Evolutionary conservation across 1,140 invertebrate genomes (phyloP), one percentile per base, ranked within the genome.

Genomic region (Chionoecetes opilio): DNA sequence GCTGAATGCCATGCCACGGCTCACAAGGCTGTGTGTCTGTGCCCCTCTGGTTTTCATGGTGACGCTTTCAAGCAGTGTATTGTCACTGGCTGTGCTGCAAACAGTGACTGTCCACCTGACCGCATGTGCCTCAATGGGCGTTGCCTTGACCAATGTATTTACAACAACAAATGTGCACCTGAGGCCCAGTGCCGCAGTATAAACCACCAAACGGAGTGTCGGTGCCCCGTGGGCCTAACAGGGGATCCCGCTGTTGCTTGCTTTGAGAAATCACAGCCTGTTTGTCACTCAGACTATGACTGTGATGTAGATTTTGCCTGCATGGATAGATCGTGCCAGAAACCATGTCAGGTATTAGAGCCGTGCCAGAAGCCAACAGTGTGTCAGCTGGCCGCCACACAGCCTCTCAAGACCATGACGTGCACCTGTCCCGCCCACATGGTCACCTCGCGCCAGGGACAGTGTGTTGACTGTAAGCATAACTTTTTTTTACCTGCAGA

Each of bases 1-100:
- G 98, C 98, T 0, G 98, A 98, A 97, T 99, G 99, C 96, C 98
- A 98, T 93, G 98, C 96, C 1, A 75, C 92, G 35, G 96, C 96
- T 63, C 97, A 97, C 94, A 93, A 96, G 11, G 94, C 97, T 0
- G 96, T 93, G 31, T 97, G 97, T 82, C 91, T 95, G 17, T 97
- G 97, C 90, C 96, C 96, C 29, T 90, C 95, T 88, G 96, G 96
- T 9, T 96, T 96, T 46, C 32, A 95, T 29, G 97, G 97, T 3
- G 96, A 97, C 91, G 96, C 97, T 21, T 96, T 96, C 86, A 96
- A 89, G 29, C 89, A 96, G 9, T 96, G 96, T 90, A 75, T 91
- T 31, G 95, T 95, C 35, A 94, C 96, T 46, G 97, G 96, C 63
- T 97, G 97, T 93, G 91, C 93, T 31, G 95, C 94, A 29, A 96